Evolutionary conservation across 2,888 invertebrate species (phyloP).

Genomic region (Pristionchus mayeri): DNA sequence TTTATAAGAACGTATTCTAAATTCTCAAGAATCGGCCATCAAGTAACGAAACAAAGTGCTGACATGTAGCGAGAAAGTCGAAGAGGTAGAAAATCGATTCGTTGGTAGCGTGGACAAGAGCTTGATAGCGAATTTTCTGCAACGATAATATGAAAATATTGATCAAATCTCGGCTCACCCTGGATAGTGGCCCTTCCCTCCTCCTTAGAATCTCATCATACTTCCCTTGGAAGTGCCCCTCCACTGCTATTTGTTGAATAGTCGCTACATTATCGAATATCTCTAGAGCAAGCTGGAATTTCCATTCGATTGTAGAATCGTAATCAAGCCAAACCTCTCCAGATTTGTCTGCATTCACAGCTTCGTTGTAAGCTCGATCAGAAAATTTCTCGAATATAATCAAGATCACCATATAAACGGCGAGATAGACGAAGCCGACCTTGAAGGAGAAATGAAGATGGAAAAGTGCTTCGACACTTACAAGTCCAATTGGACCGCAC

Average conservation of each 20-base stretch:
- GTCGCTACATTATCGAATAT: slow-evolving; percentile 11
- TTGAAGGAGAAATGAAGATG: not conserved
- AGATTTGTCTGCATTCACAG: not conserved
- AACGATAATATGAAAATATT: too few species aligned
- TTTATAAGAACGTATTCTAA: too few species aligned
- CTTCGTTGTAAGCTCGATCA: not conserved
- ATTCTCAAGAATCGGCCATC: too few species aligned
- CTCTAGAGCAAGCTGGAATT: not conserved
- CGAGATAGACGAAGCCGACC: not conserved
- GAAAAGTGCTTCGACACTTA: not conserved
- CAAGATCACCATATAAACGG: not conserved
- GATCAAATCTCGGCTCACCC: not conserved
- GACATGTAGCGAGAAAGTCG: not conserved
- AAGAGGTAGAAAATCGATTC: not conserved
- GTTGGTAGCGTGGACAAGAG: not conserved
- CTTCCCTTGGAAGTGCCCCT: not conserved
- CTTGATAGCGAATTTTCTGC: not conserved
- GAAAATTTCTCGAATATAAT: not conserved
- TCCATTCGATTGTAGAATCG: too few species aligned
- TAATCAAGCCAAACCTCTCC: not conserved
- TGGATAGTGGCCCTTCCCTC: not conserved
- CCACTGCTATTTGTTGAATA: not conserved
- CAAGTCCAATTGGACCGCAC: not conserved
- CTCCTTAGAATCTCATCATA: not conserved
- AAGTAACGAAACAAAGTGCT: too few species aligned